Evolutionary conservation across 2,888 invertebrate species (phyloP).

Genomic region (Plemyria rubiginata): DNA sequence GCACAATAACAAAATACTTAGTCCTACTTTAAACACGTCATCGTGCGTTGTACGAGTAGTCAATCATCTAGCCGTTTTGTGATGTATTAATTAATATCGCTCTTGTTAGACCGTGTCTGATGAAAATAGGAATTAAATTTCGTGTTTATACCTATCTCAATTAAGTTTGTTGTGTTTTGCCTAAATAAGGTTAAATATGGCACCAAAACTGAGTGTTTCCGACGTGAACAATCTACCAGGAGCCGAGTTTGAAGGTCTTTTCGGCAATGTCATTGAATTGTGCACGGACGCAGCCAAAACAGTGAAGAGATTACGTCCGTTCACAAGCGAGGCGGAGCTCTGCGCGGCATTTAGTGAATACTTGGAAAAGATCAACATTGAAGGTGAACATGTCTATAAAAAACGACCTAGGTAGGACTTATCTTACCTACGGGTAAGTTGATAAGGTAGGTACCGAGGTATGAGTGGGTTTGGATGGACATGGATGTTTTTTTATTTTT

Average conservation of each 20-base stretch:
- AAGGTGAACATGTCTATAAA: slow-evolving; percentile 70
- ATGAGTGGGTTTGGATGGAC: too few relatives aligned
- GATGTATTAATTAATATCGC: background rate
- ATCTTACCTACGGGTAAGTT: background rate
- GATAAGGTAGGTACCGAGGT: too few relatives aligned
- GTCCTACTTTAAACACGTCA: slow-evolving; percentile 10
- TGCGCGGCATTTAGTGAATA: slow-evolving; percentile 81
- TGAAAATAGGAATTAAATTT: background rate
- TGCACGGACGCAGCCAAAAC: slow-evolving; percentile 81
- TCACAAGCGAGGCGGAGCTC: slow-evolving; percentile 73
- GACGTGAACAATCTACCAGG: slow-evolving; percentile 82
- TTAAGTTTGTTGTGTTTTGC: background rate
- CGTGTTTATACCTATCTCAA: background rate
- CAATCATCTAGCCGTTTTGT: background rate
- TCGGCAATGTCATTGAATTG: slow-evolving; percentile 87
- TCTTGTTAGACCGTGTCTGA: background rate
- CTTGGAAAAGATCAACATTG: slow-evolving; percentile 78
- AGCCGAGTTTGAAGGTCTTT: slow-evolving; percentile 83
- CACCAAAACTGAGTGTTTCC: slow-evolving; percentile 60
- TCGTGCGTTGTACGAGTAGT: background rate
- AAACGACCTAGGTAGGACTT: background rate
- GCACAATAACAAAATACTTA: slow-evolving; percentile 29
- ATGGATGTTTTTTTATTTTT: too few relatives aligned
- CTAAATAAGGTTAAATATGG: slow-evolving; percentile 31
- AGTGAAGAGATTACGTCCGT: slow-evolving; percentile 81